Percentiles rank a stretch among this genome's conserved stretches.
Conservation (phyloP, 2,113 vertebrate genomes). For the Myrmophylax atrothorax region DNA sequence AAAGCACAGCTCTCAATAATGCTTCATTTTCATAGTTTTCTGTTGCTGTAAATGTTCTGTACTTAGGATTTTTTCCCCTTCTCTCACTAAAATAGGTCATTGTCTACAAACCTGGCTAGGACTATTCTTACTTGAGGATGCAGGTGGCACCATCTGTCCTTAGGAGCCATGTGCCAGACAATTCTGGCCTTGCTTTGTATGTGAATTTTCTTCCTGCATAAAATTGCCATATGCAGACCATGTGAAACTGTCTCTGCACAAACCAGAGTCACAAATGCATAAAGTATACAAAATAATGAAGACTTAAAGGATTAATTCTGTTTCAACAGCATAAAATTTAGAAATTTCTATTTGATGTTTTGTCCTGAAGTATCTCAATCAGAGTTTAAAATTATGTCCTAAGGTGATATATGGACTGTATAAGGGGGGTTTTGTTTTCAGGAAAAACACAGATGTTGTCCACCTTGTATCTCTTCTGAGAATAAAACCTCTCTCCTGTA, state of each 20-base stretch:
- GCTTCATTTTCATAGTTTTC: background rate
- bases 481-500: background rate
- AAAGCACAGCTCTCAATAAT: background rate
- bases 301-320: background rate
- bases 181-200: constrained; percentile 47
- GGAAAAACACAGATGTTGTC: background rate
- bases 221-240: constrained; percentile 34
- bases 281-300: background rate
- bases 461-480: background rate
- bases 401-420: background rate
- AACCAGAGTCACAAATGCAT: background rate
- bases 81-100: constrained; percentile 54
- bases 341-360: background rate
- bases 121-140: background rate
- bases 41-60: background rate
- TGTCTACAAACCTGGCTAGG: constrained; percentile 54
- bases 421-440: background rate
- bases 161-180: constrained; percentile 15
- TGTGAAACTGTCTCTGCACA: constrained; percentile 3
- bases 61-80: background rate
- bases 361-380: background rate
- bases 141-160: constrained; percentile 70
- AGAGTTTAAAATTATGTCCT: background rate
- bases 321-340: background rate
- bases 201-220: constrained; percentile 42